A percentile compares a stretch with the other conserved stretches of the same genome.
phyloP scores from a whole-genome alignment of 2,113 vertebrate species.

The Siniperca knerii region DNA sequence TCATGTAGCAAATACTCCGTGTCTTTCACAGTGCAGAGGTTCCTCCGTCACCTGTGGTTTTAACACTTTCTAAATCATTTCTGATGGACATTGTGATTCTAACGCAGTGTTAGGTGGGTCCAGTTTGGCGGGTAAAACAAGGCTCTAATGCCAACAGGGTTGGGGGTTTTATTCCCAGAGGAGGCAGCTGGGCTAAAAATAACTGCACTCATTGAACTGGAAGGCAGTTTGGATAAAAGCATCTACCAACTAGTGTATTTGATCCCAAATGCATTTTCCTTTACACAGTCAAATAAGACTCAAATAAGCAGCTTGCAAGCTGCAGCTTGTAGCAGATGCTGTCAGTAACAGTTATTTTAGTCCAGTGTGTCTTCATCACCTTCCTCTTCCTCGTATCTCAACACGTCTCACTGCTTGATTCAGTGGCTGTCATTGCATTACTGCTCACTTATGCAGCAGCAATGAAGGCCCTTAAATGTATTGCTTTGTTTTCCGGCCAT shows the following conservation, averaged over 20 bases:
- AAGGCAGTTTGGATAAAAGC: slow-evolving; percentile 47
- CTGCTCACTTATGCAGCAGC: neutral
- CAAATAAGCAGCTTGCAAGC: neutral
- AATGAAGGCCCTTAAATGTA: neutral
- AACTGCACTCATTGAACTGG: slow-evolving; percentile 30
- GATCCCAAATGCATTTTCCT: slow-evolving; percentile 7
- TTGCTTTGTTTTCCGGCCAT: neutral
- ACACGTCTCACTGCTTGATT: neutral
- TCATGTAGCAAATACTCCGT: neutral
- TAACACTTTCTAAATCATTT: neutral
- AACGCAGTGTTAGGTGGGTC: neutral
- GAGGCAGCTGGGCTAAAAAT: slow-evolving; percentile 57
- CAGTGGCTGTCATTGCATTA: neutral
- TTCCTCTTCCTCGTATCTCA: neutral
- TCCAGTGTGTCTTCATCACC: neutral
- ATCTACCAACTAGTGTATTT: neutral
- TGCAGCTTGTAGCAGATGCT: neutral
- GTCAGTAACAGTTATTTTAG: neutral
- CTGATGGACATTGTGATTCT: neutral
- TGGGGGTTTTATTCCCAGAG: slow-evolving; percentile 44
- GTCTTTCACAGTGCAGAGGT: no score
- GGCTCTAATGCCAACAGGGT: neutral
- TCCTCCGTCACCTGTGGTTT: neutral
- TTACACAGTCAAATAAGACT: neutral
- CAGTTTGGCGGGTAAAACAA: neutral